These are phyloP conservation scores for Ostrea edulis DNA, from an alignment of 1,140 invertebrate genomes.

Conservation along the genomic window DNA sequence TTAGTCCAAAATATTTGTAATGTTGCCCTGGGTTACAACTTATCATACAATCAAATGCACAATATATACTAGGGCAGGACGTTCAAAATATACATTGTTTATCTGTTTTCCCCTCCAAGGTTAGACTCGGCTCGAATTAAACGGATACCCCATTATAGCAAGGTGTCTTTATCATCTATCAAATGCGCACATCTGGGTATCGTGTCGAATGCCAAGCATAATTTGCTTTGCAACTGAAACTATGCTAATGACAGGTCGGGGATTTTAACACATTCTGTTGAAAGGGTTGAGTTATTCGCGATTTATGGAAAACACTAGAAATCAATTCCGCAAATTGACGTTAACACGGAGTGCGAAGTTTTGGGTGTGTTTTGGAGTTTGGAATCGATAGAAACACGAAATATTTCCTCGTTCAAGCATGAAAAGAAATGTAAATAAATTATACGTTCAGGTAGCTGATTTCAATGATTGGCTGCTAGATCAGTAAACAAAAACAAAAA, in stretches of 20 bases:
- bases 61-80: background rate
- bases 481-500: too few relatives aligned
- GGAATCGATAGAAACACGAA: too few relatives aligned
- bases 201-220: background rate
- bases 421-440: too few relatives aligned
- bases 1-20: background rate
- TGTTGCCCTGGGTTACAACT: background rate
- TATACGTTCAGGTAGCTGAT: too few relatives aligned
- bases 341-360: background rate
- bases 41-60: background rate
- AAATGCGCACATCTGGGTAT: background rate
- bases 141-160: background rate
- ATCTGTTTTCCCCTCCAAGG: background rate
- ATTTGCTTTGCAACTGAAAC: background rate
- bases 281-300: background rate
- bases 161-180: background rate
- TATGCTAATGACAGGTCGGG: background rate
- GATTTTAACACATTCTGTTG: background rate
- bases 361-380: too few relatives aligned
- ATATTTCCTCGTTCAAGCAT: too few relatives aligned
- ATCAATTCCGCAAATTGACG: background rate
- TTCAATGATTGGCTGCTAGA: too few relatives aligned
- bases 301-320: background rate
- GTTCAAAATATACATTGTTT: too few relatives aligned
- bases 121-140: background rate